phyloP scores from a whole-genome alignment of 1,140 invertebrate species.

The Manduca sexta region DNA sequence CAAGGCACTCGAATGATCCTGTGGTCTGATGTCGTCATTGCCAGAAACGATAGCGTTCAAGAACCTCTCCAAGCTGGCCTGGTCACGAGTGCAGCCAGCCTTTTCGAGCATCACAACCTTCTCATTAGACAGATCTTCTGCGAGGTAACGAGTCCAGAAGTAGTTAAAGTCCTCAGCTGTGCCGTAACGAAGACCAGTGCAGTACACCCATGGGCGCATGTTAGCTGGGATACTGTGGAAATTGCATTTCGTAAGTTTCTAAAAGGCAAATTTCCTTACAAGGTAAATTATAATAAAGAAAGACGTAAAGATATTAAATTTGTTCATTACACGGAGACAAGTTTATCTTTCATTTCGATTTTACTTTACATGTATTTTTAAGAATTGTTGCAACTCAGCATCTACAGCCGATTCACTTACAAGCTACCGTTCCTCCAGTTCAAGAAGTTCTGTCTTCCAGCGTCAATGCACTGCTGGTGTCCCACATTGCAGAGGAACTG shows the following conservation, averaged over 20 bases:
- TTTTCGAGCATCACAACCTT: slow-evolving; percentile 74
- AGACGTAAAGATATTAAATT: no score
- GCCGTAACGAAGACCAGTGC: slow-evolving; percentile 70
- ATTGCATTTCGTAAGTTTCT: not conserved
- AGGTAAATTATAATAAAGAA: no score
- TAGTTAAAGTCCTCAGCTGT: slow-evolving; percentile 63
- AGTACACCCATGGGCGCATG: slow-evolving; percentile 75
- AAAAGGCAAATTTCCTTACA: no score
- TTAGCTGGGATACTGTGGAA: slow-evolving; percentile 68
- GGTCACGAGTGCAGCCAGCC: slow-evolving; percentile 74
- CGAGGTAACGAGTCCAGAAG: slow-evolving; percentile 68
- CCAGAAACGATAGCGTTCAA: slow-evolving; percentile 39
- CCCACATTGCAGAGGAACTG: slow-evolving; percentile 64
- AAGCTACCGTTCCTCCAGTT: slow-evolving; percentile 34
- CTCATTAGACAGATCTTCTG: slow-evolving; percentile 71
- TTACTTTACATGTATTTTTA: no score
- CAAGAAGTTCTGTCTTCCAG: slow-evolving; percentile 47
- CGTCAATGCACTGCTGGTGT: slow-evolving; percentile 48
- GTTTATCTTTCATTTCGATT: no score
- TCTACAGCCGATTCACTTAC: slow-evolving; percentile 47
- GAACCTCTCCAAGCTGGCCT: slow-evolving; percentile 46
- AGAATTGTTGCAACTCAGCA: no score
- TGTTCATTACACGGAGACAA: no score
- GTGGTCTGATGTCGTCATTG: slow-evolving; percentile 53
- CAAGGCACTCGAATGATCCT: slow-evolving; percentile 57